Evolutionary conservation across 2,888 invertebrate genomes (phyloP), one percentile per base, ranked within the genome.

Genomic region (Dusona sp.): DNA sequence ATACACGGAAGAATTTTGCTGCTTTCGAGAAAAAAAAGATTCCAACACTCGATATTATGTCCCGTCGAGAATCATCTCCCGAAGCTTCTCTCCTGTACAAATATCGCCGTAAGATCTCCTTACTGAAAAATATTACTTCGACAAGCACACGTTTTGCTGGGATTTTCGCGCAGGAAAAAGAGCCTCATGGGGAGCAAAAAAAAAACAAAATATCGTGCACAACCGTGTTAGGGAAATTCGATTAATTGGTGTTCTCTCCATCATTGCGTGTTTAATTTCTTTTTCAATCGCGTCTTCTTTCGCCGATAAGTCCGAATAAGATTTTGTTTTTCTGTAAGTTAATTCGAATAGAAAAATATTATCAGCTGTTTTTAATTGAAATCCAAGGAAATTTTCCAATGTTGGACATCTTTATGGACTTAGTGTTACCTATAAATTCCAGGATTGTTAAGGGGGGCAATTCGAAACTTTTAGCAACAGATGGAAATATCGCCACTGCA

Each of bases 1-100:
- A 80, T 48, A 80, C 68, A 80, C 73, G 77, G 73, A 83, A 86
- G 83, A 86, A 81, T 78, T 80, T 86, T 42, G 72, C 83, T 78
- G 48, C 80, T 83, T 80, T 79, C 68, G 72, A 54, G 48, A 38
- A 29, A 29, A 61, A 61, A 29, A 57, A 73, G 80, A 83, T 80
- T 78, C 42, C 68, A 73, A 45, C 51, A 57, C 57, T 57, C 77
- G 83, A 73, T 85, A 72, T 72, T 64, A 42, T 79, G 72, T 48
- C 83, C 78, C 68, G 68, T 42, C 61, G 77, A 68, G 77, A 83
- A 86, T 86, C 42, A 16, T 48, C 77, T 70, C 72, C 19, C 22
- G 51, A 3, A n/a, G 25, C 16, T 48, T 16, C n/a, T 51, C 72
- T 70, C 45, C 36, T 33, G 16, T 70, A 51, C 25, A 51, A 77